Evolutionary conservation across 2,113 vertebrate species (phyloP).

Genomic region (Penelope pileata): DNA sequence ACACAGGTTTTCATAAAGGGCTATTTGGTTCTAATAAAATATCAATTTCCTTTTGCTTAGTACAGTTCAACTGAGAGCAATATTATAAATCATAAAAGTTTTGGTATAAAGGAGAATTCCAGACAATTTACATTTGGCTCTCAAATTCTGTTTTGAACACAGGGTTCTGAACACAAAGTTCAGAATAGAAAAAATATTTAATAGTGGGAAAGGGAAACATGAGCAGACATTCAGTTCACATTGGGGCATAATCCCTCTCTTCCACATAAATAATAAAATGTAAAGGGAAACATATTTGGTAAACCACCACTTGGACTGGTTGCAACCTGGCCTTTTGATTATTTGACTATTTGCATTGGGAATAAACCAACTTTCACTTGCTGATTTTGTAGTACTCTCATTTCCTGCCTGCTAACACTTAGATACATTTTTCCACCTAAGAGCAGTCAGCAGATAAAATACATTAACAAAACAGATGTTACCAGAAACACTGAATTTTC

Average conservation of each 20-base stretch:
- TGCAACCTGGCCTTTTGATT: constrained; percentile 51
- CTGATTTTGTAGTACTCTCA: constrained; percentile 20
- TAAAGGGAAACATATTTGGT: constrained; percentile 31
- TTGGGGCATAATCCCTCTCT: constrained; percentile 16
- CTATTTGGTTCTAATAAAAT: constrained; percentile 50
- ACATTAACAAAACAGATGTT: constrained; percentile 36
- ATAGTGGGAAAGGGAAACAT: constrained; percentile 25
- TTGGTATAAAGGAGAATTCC: constrained; percentile 48
- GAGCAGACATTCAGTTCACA: neutral
- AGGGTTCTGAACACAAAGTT: constrained; percentile 38
- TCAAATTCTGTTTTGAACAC: constrained; percentile 49
- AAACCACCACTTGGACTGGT: constrained; percentile 16
- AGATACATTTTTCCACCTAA: constrained; percentile 53
- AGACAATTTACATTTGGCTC: constrained; percentile 7
- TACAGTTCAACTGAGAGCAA: constrained; percentile 34
- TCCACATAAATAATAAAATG: neutral
- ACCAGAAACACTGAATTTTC: neutral
- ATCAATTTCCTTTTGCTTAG: constrained; percentile 40
- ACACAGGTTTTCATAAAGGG: constrained; percentile 20
- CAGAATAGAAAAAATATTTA: constrained; percentile 53
- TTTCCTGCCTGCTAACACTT: constrained; percentile 41
- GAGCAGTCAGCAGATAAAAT: neutral
- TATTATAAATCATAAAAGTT: constrained; percentile 43
- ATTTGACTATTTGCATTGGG: constrained; percentile 47
- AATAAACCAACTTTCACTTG: constrained; percentile 31